Conservation (phyloP, 1,140 invertebrate genomes). For the Drosophila prosaltans region DNA sequence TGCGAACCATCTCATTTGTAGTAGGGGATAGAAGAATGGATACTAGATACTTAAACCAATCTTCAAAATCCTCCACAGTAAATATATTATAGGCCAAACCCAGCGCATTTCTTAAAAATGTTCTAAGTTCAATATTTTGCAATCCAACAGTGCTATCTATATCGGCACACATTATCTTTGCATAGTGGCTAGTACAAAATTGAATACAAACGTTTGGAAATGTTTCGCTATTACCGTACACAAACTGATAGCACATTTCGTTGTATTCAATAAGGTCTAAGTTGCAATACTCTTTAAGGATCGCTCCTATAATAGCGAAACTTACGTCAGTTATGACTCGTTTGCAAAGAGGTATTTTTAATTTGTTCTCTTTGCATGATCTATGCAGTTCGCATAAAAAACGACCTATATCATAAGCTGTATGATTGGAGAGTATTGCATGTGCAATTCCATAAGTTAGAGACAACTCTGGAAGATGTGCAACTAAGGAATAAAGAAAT, state of each 20-base stretch:
- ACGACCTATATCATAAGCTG: too few relatives aligned
- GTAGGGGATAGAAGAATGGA: neutral
- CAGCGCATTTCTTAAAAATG: neutral
- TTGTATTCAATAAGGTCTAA: neutral
- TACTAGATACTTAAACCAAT: constrained; percentile 5
- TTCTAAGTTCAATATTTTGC: neutral
- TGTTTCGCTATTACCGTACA: neutral
- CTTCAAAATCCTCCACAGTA: neutral
- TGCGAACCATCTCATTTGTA: too few relatives aligned
- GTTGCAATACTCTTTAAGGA: too few relatives aligned
- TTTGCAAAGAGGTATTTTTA: neutral
- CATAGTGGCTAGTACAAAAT: constrained; percentile 3
- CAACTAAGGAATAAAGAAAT: neutral
- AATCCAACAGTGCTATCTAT: neutral
- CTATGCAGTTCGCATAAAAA: neutral
- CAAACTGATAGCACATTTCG: neutral
- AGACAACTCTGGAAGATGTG: neutral
- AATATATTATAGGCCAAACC: neutral
- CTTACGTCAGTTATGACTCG: constrained; percentile 5
- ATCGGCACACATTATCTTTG: neutral
- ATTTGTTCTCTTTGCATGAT: neutral
- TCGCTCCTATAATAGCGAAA: neutral
- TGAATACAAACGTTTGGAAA: neutral
- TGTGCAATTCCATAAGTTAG: neutral
- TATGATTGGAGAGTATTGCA: too few relatives aligned